Percentiles rank a stretch among this genome's conserved stretches.
These are phyloP conservation scores for Amblyornis subalaris DNA, from an alignment of 2,113 vertebrate genomes.

Conservation along the genomic window DNA sequence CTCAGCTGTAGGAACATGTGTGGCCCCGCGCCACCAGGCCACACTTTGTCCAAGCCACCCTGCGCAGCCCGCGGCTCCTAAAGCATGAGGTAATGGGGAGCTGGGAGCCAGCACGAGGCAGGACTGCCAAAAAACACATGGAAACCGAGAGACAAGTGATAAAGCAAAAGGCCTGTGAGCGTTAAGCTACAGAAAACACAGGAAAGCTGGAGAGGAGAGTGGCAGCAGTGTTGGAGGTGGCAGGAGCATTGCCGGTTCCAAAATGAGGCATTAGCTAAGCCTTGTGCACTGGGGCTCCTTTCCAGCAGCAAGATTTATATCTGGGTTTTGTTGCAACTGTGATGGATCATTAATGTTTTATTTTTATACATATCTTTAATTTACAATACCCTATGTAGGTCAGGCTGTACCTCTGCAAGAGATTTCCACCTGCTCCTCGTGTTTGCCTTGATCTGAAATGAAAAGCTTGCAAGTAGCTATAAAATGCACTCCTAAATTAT, in stretches of 20 bases:
- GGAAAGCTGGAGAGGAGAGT: background rate
- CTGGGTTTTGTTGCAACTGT: background rate
- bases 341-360: background rate
- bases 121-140: background rate
- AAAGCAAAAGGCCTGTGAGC: background rate
- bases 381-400: constrained; percentile 5
- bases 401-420: constrained; percentile 22
- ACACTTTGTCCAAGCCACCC: background rate
- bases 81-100: constrained; percentile 19
- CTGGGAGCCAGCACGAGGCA: background rate
- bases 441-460: constrained; percentile 10
- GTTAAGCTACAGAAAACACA: background rate
- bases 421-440: background rate
- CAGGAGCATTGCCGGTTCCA: background rate
- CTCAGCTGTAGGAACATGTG: background rate
- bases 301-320: background rate
- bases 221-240: background rate
- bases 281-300: background rate
- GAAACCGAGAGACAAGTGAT: background rate
- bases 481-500: constrained; percentile 42
- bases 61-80: background rate
- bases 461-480: constrained; percentile 14
- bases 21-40: background rate
- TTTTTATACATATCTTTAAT: constrained; percentile 22
- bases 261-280: background rate